phyloP scores from a whole-genome alignment of 2,888 invertebrate species.

The Hemaris fuciformis region DNA sequence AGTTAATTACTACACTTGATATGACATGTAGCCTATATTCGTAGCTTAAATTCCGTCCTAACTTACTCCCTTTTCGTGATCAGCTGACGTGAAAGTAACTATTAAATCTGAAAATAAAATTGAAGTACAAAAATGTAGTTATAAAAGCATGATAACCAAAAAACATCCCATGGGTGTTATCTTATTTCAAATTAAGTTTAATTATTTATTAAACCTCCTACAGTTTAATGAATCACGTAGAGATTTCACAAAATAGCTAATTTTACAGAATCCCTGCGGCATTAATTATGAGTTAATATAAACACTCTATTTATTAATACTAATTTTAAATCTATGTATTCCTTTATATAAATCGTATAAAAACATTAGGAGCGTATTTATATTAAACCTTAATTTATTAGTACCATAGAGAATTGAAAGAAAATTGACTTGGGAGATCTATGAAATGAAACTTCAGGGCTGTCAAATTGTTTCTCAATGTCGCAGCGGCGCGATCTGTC shows the following conservation, averaged over 20 bases:
- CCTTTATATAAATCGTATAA: slow-evolving; percentile 16
- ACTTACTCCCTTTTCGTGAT: too few relatives aligned
- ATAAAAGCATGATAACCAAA: too few relatives aligned
- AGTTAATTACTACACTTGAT: too few relatives aligned
- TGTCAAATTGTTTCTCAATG: background rate
- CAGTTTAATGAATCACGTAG: background rate
- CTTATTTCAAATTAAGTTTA: too few relatives aligned
- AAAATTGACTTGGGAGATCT: slow-evolving; percentile 8
- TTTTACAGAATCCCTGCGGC: background rate
- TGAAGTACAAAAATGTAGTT: too few relatives aligned
- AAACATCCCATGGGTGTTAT: too few relatives aligned
- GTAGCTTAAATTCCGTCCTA: too few relatives aligned
- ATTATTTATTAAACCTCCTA: background rate
- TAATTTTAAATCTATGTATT: slow-evolving; percentile 8
- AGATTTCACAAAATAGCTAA: background rate
- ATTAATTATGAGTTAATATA: slow-evolving; percentile 5
- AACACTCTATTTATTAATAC: background rate
- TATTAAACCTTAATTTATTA: slow-evolving; percentile 7
- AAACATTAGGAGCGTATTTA: slow-evolving; percentile 11
- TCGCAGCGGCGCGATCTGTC: background rate
- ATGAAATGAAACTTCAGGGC: background rate
- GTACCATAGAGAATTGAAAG: slow-evolving; percentile 9
- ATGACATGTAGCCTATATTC: too few relatives aligned
- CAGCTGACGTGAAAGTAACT: too few relatives aligned
- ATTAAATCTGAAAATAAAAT: too few relatives aligned